These are phyloP conservation scores for Eupithecia pulchellata DNA, from an alignment of 2,888 invertebrate species.

Conservation along the genomic window DNA sequence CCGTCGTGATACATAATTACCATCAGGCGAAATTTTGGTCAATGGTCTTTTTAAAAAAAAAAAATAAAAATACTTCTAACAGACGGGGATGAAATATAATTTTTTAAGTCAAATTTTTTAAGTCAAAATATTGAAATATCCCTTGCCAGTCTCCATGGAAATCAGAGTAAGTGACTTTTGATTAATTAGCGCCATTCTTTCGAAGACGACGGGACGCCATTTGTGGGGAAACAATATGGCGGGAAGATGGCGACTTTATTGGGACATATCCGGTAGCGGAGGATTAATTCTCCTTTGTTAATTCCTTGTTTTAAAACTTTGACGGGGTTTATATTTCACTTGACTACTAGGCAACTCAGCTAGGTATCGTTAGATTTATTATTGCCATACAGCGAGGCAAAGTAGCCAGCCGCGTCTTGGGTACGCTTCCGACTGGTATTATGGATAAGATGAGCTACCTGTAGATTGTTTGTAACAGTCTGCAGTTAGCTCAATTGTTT, in stretches of 20 bases:
- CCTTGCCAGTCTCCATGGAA: conserved; percentile 74
- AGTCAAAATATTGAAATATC: conserved; percentile 3
- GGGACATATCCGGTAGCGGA: conserved; percentile 72
- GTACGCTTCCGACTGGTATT: no score
- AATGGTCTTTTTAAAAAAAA: no score
- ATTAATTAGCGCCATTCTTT: conserved; percentile 85
- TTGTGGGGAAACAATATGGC: conserved; percentile 78
- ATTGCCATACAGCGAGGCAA: no score
- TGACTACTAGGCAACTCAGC: no score
- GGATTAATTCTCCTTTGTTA: conserved; percentile 49
- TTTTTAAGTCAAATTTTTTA: background rate
- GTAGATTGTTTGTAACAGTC: no score
- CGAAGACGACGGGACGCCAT: conserved; percentile 66
- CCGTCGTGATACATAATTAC: no score
- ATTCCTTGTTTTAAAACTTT: conserved; percentile 42
- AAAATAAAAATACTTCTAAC: background rate
- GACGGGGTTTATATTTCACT: conserved; percentile 16
- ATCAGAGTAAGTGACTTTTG: conserved; percentile 79
- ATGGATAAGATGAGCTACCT: no score
- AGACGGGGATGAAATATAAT: background rate
- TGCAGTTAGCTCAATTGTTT: no score
- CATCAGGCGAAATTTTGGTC: no score
- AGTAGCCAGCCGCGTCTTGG: no score
- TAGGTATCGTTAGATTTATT: background rate
- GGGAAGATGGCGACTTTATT: conserved; percentile 57